Percentiles rank a stretch among this genome's conserved stretches.
phyloP scores from a whole-genome alignment of 2,888 invertebrate species.

The Meteorus colon region DNA sequence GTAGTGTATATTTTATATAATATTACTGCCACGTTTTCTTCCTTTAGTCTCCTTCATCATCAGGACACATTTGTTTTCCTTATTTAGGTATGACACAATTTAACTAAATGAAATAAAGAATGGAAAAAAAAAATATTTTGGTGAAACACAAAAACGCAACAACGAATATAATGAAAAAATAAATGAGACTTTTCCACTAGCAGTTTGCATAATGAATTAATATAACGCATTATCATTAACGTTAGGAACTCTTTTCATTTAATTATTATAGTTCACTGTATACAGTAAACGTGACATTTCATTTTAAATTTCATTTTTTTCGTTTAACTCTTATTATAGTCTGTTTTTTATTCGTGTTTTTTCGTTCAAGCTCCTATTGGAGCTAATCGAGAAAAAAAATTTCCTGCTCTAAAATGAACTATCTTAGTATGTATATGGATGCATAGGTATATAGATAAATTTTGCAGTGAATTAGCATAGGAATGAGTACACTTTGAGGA shows the following conservation, averaged over 20 bases:
- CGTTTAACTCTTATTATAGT: not conserved
- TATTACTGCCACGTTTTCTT: slow-evolving; percentile 32
- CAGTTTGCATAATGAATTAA: not conserved
- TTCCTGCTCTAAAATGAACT: slow-evolving; percentile 17
- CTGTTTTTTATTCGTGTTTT: not conserved
- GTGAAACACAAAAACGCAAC: not conserved
- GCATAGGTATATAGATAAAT: not conserved
- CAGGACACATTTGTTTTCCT: slow-evolving; percentile 5
- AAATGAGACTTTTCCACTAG: not conserved
- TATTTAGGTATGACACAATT: not conserved
- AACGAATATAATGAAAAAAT: slow-evolving; percentile 2
- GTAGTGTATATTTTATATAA: not conserved
- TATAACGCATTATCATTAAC: not conserved
- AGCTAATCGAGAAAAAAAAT: slow-evolving; percentile 26
- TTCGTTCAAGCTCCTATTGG: slow-evolving; percentile 23
- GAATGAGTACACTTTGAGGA: slow-evolving; percentile 26
- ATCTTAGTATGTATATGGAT: not conserved
- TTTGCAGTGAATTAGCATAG: slow-evolving; percentile 36
- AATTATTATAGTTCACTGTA: not conserved
- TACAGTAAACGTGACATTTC: not conserved
- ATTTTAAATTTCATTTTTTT: not conserved
- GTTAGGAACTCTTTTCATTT: slow-evolving; percentile 4
- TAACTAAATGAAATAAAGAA: not conserved
- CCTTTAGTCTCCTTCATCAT: not conserved
- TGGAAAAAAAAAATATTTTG: not conserved